Evolutionary conservation across 1,140 invertebrate species (phyloP), one percentile per base, ranked within the genome.

Genomic region (Centruroides vittatus): DNA sequence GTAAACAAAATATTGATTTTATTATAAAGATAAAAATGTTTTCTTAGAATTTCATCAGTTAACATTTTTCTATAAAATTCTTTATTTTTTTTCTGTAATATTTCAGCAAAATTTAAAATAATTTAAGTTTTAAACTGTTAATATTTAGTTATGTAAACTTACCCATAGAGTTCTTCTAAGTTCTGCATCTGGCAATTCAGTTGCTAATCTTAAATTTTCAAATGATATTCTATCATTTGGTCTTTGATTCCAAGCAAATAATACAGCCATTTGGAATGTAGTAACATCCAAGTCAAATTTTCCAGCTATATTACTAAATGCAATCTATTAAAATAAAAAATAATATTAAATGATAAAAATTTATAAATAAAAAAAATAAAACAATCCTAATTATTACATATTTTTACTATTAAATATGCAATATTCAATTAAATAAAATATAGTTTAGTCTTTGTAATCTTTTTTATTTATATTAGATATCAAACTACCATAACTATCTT

Each of bases 211-310:
- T 55, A 99, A 78, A 78, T 94, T 95, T 77, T 98, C 95, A 70
- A 97, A 95, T 4, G 88, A 86, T 47, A 99, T 86, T 75, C 85
- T 88, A 66, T 98, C 95, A 61, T 83, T 72, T 41, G 89, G 87
- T 68, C 95, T 78, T 73, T 97, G 91, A 80, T 99, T 99, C 94
- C 94, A 99, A 8, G 92, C 91, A 78, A 98, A 98, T 23, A 99
- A 77, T n/a, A 99, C 93, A 59, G 93, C 93, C 93, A 98, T 97
- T 85, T 99, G 97, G 75, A 98, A 98, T 35, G 95, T 98, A 7
- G 96, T 98, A 3, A 99, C 93, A 74, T 99, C 97, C 62, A 99
- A 78, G 78, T 99, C 97, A 77, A 93, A 99, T 69, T 88, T 84
- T 9, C 95, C 94, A 52, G 91, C 84, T 70, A 86, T 83, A 76